phyloP scores from a whole-genome alignment of 2,888 invertebrate genomes.

The Plebejus melissa region DNA sequence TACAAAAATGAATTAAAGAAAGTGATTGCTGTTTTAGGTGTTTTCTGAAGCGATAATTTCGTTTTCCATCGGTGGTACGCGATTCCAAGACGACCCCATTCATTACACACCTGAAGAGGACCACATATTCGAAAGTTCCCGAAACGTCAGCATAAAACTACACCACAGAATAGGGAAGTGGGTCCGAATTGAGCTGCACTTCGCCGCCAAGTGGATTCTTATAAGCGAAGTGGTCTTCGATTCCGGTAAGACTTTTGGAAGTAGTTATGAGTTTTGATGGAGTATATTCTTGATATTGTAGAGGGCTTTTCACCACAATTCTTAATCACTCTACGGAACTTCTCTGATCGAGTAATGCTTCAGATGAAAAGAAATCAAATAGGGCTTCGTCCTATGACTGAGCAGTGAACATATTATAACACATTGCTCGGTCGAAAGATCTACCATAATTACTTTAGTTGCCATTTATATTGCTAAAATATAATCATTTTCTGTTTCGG shows the following conservation, averaged over 20 bases:
- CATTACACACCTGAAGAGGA: conserved; percentile 86
- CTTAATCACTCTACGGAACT: too few relatives aligned
- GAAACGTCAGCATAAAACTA: conserved; percentile 89
- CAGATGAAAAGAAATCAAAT: too few relatives aligned
- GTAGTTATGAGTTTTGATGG: neutral
- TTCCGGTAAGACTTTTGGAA: conserved; percentile 79
- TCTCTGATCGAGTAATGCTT: too few relatives aligned
- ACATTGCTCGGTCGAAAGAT: too few relatives aligned
- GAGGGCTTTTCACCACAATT: too few relatives aligned
- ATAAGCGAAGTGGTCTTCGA: conserved; percentile 93
- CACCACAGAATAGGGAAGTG: conserved; percentile 89
- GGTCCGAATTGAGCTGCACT: conserved; percentile 87
- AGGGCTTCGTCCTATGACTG: too few relatives aligned
- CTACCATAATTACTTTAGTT: too few relatives aligned
- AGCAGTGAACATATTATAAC: too few relatives aligned
- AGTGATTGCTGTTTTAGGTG: conserved; percentile 71
- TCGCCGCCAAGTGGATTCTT: conserved; percentile 92
- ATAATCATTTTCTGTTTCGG: too few relatives aligned
- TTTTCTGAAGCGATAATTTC: conserved; percentile 88
- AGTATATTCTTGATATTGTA: too few relatives aligned
- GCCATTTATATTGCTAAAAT: too few relatives aligned
- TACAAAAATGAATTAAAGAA: too few relatives aligned
- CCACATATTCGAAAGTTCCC: conserved; percentile 87
- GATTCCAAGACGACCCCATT: conserved; percentile 88
- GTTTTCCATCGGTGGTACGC: conserved; percentile 89